These are phyloP conservation scores for Dipus sagitta DNA, from an alignment of 2,797 vertebrate species.

Conservation along the genomic window DNA sequence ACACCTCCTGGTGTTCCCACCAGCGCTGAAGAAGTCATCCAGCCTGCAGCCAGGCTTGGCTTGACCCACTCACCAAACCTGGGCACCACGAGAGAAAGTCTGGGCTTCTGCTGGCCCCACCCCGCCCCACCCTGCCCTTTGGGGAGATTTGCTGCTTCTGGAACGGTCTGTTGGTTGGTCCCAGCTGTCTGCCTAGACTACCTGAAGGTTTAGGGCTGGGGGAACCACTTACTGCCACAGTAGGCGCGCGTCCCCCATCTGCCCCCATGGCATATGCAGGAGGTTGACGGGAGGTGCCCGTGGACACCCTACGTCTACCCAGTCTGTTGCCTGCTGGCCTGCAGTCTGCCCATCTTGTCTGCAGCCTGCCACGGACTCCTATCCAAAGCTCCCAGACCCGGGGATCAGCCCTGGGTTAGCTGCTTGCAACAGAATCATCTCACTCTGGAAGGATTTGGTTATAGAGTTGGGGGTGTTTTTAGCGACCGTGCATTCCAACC, in stretches of 20 bases:
- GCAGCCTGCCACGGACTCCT: neutral
- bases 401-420: neutral
- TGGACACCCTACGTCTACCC: neutral
- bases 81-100: constrained; percentile 48
- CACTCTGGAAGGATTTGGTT: neutral
- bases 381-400: neutral
- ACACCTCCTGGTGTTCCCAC: neutral
- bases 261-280: neutral
- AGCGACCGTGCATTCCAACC: neutral
- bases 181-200: neutral
- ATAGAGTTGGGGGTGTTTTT: neutral
- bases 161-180: neutral
- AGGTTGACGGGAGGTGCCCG: neutral
- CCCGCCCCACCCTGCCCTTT: constrained; percentile 54
- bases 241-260: neutral
- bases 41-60: neutral
- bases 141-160: constrained; percentile 1
- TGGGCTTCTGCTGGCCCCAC: neutral
- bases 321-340: constrained; percentile 1
- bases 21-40: neutral
- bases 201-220: neutral
- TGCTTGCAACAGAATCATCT: neutral
- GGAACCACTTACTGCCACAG: neutral
- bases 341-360: neutral
- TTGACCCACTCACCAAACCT: neutral